Conservation (phyloP, 92 coral and sea anemone species). For the Hydrozoanthus gracilis region DNA sequence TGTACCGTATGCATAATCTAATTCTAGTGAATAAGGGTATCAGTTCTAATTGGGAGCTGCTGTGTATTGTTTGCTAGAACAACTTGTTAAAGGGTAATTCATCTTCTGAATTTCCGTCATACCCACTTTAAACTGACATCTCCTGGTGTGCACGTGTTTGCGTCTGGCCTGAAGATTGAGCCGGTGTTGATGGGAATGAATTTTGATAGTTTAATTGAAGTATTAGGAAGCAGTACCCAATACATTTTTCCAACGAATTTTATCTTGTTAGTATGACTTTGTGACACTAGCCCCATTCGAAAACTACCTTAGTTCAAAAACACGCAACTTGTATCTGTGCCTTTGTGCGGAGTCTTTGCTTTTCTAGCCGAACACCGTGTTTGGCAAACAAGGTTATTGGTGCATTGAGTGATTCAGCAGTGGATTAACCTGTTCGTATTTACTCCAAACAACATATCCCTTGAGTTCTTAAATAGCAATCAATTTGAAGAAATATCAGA, state of each 20-base stretch:
- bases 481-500: conserved; percentile 8
- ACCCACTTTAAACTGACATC: conserved; percentile 8
- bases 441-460: conserved; percentile 31
- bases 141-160: conserved; percentile 38
- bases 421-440: conserved; percentile 29
- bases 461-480: conserved; percentile 1
- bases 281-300: background rate
- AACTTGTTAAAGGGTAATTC: conserved; percentile 61
- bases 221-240: conserved; percentile 3
- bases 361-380: conserved; percentile 42
- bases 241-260: background rate
- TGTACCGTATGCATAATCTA: conserved; percentile 50
- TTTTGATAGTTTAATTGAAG: conserved; percentile 28
- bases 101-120: conserved; percentile 37
- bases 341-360: conserved; percentile 21
- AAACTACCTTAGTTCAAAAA: conserved; percentile 12
- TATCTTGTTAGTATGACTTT: background rate
- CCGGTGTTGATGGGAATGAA: conserved; percentile 2
- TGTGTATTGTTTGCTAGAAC: conserved; percentile 65
- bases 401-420: conserved; percentile 11
- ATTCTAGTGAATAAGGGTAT: conserved; percentile 46
- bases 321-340: conserved; percentile 28
- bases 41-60: conserved; percentile 68
- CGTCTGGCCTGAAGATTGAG: background rate
- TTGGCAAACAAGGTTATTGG: conserved; percentile 67